These are phyloP conservation scores for Drosophila melanosoma DNA, from an alignment of 2,888 invertebrate species.

Conservation along the genomic window DNA sequence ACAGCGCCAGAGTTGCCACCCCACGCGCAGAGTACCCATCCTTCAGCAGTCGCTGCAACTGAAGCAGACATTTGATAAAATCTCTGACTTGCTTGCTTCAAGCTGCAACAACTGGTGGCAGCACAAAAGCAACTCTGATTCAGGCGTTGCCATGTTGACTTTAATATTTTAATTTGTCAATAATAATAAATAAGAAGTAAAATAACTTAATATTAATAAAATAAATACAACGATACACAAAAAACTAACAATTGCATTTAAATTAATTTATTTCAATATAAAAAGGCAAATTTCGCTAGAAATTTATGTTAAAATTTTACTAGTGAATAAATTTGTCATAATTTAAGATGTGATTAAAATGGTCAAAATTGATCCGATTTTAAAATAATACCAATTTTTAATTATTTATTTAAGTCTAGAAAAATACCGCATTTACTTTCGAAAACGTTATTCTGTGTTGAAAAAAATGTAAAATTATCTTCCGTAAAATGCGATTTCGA, in stretches of 20 bases:
- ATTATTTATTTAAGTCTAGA: background rate
- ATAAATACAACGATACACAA: background rate
- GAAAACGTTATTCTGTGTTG: background rate
- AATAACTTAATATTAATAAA: fast-evolving
- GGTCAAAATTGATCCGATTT: too few relatives aligned
- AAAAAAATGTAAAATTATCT: background rate
- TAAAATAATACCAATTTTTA: background rate
- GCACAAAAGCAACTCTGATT: background rate
- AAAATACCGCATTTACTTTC: background rate
- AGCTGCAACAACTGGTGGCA: slow-evolving; percentile 1
- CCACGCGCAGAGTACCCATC: slow-evolving; percentile 19
- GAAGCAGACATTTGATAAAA: slow-evolving; percentile 61
- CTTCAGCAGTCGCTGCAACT: slow-evolving; percentile 50
- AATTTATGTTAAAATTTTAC: background rate
- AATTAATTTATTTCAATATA: background rate
- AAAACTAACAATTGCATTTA: background rate
- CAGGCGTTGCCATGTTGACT: slow-evolving; percentile 28
- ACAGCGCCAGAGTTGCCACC: slow-evolving; percentile 33
- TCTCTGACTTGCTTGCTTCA: too few relatives aligned
- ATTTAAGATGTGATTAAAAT: too few relatives aligned
- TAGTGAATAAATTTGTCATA: too few relatives aligned
- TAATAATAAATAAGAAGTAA: background rate
- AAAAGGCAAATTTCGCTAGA: background rate
- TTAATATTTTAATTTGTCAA: background rate
- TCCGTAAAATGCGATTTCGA: background rate